These are phyloP conservation scores for Pteronotus mesoamericanus DNA, from an alignment of 2,797 vertebrate genomes.

Conservation along the genomic window DNA sequence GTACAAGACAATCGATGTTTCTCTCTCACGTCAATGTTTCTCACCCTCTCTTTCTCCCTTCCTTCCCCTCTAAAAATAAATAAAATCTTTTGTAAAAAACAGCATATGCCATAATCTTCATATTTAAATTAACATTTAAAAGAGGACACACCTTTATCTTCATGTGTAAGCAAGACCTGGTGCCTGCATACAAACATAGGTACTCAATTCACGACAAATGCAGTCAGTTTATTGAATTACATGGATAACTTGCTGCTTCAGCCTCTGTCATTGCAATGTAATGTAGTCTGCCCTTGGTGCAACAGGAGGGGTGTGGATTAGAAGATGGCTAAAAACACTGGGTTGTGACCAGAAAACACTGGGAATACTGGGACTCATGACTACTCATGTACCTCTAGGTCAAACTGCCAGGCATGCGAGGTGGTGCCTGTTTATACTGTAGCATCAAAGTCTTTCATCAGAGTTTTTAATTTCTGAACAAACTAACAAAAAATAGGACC, in stretches of 20 bases:
- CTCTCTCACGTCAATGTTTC: no score
- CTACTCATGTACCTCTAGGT: not conserved
- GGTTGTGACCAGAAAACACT: not conserved
- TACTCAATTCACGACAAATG: not conserved
- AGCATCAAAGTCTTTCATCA: not conserved
- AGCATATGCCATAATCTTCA: not conserved
- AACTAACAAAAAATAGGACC: not conserved
- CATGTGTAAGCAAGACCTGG: not conserved
- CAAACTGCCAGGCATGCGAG: not conserved
- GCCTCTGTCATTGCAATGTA: not conserved
- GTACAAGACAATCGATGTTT: no score
- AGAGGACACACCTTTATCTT: not conserved
- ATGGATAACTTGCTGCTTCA: not conserved
- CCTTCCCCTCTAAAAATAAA: no score
- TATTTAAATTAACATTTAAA: slow-evolving; percentile 33
- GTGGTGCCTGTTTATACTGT: not conserved
- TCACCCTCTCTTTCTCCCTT: no score
- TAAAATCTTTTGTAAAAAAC: not conserved
- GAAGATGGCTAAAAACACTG: not conserved
- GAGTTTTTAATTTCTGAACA: not conserved
- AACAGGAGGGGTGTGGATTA: not conserved
- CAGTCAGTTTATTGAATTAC: not conserved
- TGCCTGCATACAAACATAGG: not conserved
- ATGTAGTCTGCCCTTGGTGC: not conserved
- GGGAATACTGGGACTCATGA: not conserved